These are phyloP conservation scores for Mastacembelus armatus DNA, from an alignment of 2,797 vertebrate species.

Conservation along the genomic window DNA sequence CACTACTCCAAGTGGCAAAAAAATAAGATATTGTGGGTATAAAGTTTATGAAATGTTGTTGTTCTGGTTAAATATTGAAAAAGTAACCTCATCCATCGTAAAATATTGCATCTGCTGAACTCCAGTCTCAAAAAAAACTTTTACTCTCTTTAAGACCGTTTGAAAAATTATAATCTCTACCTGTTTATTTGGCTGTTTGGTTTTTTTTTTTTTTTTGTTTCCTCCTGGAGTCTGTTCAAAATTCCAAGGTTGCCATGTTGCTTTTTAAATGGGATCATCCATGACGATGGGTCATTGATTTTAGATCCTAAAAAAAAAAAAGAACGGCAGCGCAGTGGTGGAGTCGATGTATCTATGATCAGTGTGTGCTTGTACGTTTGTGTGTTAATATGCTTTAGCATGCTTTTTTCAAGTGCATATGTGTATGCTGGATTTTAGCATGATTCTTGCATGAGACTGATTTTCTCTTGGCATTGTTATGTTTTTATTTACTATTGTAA, in stretches of 20 bases:
- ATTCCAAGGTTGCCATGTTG: conserved; percentile 55
- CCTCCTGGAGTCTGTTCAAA: conserved; percentile 31
- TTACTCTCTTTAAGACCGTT: neutral
- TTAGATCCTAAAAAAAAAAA: conserved; percentile 27
- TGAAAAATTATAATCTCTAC: neutral
- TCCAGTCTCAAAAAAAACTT: neutral
- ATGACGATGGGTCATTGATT: conserved; percentile 40
- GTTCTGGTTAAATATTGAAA: neutral
- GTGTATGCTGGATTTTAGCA: neutral
- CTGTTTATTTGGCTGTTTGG: neutral
- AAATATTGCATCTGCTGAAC: neutral
- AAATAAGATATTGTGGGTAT: neutral
- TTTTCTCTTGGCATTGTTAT: too few relatives aligned
- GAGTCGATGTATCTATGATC: neutral
- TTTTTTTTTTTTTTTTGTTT: conserved; percentile 13
- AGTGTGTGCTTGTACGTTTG: neutral
- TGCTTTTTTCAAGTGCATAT: neutral
- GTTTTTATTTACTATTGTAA: neutral
- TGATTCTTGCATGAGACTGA: neutral
- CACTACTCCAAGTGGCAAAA: neutral
- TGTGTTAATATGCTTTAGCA: conserved; percentile 5
- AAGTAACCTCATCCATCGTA: too few relatives aligned
- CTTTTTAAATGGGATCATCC: conserved; percentile 30
- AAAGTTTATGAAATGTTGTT: neutral
- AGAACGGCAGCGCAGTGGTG: neutral